Base-by-base conservation (phyloP, 2,113 vertebrate species). In the Tetrao urogallus region DNA sequence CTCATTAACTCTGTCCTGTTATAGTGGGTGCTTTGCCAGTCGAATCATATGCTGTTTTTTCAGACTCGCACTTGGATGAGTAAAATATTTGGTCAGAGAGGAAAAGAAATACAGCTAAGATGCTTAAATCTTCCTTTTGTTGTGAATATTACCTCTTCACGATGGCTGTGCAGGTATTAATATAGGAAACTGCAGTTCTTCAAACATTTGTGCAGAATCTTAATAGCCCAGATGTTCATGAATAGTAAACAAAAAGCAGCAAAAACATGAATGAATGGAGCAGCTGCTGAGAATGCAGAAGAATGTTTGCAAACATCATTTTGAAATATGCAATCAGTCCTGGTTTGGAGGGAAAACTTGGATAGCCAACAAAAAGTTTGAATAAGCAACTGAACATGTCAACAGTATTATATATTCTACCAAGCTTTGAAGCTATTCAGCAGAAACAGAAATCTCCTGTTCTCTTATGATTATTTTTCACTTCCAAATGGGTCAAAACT, bases 181-280 rank as follows among this genome's bases (percentile, higher is more conserved):
- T 48, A 65, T 14, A 72, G 40, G 30, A 43, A 86, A 74, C 6
- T 77, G n/a, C 54, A 84, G 15, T 95, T 82, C 57, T 81, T 88
- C 90, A 90, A 34, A 43, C 24, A 14, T 76, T 93, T 86, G 52
- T 73, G 88, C 76, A 69, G 79, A 90, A 61, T 88, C 57, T 86
- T 90, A 92, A 94, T 86, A 76, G 90, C 70, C 95, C 96, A 96
- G 95, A 95, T 96, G 95, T 95, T 94, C 95, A 95, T 94, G 94
- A 90, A 94, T 93, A 95, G 92, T 95, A 95, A 95, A 95, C 83
- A 92, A 93, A 94, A 93, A 66, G 52, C 76, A 92, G n/a, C 57
- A 79, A 90, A 95, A 61, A 3, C 47, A 50, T 84, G 91, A 96
- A 84, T 95, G 89, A 95, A 94, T 78, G 54, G 70, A 96, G 48